These are phyloP conservation scores for Dinomys branickii DNA, from an alignment of 2,113 vertebrate genomes.

Conservation along the genomic window DNA sequence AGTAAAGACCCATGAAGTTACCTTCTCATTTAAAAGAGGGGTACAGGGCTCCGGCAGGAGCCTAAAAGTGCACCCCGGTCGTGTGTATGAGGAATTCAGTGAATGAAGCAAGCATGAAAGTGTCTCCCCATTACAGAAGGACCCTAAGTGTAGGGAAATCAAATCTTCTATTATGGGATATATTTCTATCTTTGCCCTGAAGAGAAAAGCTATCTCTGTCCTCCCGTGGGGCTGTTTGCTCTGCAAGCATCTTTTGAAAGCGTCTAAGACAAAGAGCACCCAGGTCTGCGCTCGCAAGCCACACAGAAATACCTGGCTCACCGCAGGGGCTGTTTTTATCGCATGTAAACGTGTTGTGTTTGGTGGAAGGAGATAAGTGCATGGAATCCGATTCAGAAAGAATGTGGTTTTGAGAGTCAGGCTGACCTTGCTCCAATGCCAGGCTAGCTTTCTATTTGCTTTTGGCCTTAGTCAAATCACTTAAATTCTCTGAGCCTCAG, in stretches of 20 bases:
- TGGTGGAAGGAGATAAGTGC: neutral
- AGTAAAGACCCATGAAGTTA: neutral
- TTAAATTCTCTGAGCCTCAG: neutral
- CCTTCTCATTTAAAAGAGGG: neutral
- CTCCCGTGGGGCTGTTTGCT: neutral
- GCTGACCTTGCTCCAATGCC: neutral
- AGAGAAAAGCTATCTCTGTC: neutral
- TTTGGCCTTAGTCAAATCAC: neutral
- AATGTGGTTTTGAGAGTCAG: neutral
- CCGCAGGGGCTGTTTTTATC: neutral
- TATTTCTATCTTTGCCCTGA: constrained; percentile 35
- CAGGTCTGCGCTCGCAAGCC: neutral
- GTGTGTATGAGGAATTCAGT: neutral
- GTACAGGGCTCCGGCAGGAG: neutral
- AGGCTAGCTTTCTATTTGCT: neutral
- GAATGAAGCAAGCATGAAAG: neutral
- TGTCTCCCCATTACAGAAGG: neutral
- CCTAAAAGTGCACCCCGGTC: neutral
- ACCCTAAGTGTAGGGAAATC: neutral
- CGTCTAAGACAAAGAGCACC: neutral
- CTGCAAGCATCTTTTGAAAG: neutral
- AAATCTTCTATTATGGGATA: neutral
- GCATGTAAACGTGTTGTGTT: neutral
- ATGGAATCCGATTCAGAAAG: neutral
- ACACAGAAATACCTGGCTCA: neutral